Conservation (phyloP, 2,888 invertebrate species). For the Aspidiotus rigidus region DNA sequence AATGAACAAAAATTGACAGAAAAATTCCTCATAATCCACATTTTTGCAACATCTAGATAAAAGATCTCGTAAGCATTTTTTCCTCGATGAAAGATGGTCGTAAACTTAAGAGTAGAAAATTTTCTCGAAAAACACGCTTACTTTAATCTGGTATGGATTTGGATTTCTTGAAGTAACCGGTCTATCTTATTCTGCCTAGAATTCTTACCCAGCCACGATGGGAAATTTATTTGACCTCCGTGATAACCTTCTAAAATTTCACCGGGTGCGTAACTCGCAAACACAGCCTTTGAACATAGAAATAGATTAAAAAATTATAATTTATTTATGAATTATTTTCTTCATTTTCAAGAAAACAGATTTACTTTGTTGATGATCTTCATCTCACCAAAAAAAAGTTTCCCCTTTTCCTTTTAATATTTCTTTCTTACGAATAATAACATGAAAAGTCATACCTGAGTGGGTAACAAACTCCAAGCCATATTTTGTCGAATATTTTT, state of each 20-base stretch:
- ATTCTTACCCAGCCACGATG: constrained; percentile 92
- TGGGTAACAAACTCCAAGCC: constrained; percentile 80
- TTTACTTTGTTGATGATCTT: not conserved
- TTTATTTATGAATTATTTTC: too few species aligned
- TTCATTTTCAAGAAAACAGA: not conserved
- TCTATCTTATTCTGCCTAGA: constrained; percentile 73
- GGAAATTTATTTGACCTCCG: constrained; percentile 75
- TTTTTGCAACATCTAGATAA: not conserved
- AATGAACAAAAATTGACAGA: not conserved
- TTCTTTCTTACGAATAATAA: not conserved
- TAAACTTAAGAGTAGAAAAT: not conserved
- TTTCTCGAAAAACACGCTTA: constrained; percentile 41
- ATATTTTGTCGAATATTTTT: constrained; percentile 66
- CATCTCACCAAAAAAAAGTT: not conserved
- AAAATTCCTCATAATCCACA: not conserved
- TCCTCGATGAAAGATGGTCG: not conserved
- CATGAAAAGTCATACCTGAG: constrained; percentile 43
- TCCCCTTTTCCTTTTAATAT: not conserved
- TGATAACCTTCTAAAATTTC: constrained; percentile 71
- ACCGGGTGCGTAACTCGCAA: constrained; percentile 84
- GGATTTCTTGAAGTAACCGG: constrained; percentile 71
- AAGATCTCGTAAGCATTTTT: not conserved
- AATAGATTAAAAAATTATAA: constrained; percentile 29
- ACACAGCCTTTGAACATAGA: constrained; percentile 60
- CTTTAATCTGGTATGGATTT: constrained; percentile 75